These are phyloP conservation scores for Mesocricetus auratus DNA, from an alignment of 2,113 vertebrate genomes.

Conservation along the genomic window DNA sequence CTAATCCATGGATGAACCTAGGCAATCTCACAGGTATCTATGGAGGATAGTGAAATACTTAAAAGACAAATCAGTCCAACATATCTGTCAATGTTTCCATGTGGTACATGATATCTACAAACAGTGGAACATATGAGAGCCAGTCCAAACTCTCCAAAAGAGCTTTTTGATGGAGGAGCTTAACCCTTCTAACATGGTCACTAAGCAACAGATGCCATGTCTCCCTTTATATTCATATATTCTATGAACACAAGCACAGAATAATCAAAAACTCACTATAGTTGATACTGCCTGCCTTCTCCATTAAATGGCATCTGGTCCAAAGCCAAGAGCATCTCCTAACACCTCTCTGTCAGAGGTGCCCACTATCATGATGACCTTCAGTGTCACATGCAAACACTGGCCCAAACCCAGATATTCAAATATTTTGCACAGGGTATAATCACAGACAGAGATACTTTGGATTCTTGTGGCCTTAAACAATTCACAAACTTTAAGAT, in stretches of 20 bases:
- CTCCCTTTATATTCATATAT: slow-evolving; percentile 15
- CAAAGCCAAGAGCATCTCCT: neutral
- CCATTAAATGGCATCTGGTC: neutral
- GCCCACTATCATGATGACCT: neutral
- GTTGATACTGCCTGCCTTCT: neutral
- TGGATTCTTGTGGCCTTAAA: neutral
- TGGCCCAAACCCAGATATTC: neutral
- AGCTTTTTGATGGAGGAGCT: neutral
- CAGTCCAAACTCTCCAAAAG: neutral
- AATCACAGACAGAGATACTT: neutral
- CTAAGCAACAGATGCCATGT: neutral
- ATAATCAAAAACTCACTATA: neutral
- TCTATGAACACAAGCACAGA: neutral
- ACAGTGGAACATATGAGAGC: neutral
- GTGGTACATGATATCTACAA: neutral
- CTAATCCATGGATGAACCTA: neutral
- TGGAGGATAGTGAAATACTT: neutral
- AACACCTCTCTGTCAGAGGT: neutral
- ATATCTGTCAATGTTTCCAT: neutral
- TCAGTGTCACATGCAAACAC: neutral
- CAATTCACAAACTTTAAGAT: slow-evolving; percentile 4
- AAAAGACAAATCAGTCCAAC: neutral
- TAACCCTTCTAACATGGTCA: neutral
- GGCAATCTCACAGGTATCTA: neutral
- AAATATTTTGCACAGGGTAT: neutral